phyloP scores from a whole-genome alignment of 2,113 vertebrate genomes.

The Galemys pyrenaicus region DNA sequence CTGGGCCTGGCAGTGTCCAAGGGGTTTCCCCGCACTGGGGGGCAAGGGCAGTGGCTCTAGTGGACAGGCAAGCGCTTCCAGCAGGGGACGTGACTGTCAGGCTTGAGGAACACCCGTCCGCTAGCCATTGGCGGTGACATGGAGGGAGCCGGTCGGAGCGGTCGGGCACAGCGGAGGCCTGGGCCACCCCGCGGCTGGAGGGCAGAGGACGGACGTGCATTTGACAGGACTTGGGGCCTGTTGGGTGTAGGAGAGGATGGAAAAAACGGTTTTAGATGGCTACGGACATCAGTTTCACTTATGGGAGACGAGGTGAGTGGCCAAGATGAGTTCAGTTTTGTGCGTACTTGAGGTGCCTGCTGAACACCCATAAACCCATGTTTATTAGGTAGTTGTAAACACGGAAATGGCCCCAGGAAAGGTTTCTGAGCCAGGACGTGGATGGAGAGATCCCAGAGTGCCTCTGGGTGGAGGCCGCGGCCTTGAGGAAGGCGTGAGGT shows the following conservation, averaged over 20 bases:
- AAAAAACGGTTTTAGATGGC: neutral
- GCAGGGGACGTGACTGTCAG: neutral
- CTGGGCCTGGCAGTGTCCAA: neutral
- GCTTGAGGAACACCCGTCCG: neutral
- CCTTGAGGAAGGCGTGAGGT: neutral
- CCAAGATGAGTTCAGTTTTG: neutral
- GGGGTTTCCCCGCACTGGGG: neutral
- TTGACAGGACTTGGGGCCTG: neutral
- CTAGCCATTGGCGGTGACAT: rapidly evolving
- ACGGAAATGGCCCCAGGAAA: neutral
- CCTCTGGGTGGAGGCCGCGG: neutral
- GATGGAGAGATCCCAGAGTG: neutral
- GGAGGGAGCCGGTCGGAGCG: too few species aligned
- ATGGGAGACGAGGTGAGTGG: neutral
- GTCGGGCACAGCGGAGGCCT: too few species aligned
- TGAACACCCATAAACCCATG: too few species aligned
- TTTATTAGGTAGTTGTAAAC: neutral
- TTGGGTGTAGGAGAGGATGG: neutral
- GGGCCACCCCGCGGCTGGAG: rapidly evolving
- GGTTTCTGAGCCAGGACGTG: neutral
- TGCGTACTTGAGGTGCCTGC: neutral
- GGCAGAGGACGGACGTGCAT: neutral
- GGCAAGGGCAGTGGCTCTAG: neutral
- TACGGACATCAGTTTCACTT: neutral
- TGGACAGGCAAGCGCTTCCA: neutral